Conservation (phyloP, 2,797 vertebrate species). For the Eulemur mongoz region DNA sequence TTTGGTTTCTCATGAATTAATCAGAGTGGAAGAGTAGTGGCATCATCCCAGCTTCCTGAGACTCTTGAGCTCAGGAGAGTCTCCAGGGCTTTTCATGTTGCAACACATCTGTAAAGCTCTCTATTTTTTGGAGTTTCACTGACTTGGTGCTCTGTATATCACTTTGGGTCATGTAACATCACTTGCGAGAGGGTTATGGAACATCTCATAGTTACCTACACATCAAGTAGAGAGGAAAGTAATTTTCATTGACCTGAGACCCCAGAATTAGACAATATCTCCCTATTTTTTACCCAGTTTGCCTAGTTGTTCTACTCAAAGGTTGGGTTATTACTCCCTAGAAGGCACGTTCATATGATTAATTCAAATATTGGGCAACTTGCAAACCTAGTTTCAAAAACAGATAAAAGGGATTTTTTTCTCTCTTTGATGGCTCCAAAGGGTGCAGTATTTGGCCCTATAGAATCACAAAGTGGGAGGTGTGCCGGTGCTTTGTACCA, state of each 20-base stretch:
- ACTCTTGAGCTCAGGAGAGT: neutral
- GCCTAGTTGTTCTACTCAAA: neutral
- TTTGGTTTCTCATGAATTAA: neutral
- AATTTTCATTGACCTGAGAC: neutral
- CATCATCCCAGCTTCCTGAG: neutral
- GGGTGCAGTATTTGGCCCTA: neutral
- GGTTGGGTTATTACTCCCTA: neutral
- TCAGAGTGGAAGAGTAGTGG: neutral
- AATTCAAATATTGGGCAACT: slow-evolving; percentile 13
- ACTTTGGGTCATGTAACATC: neutral
- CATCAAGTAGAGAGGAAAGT: neutral
- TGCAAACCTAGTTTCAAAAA: neutral
- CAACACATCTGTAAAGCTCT: neutral
- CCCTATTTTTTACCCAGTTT: neutral
- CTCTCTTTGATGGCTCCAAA: neutral
- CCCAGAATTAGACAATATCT: neutral
- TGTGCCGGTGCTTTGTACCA: neutral
- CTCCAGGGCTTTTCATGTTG: neutral
- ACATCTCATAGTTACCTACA: neutral
- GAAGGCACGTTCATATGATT: neutral
- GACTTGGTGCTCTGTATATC: neutral
- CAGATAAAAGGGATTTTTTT: neutral
- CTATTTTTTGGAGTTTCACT: neutral
- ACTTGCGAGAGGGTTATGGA: neutral
- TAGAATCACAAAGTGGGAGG: neutral